Evolutionary conservation across 1,140 invertebrate species (phyloP).

Genomic region (Drepana arcuata): DNA sequence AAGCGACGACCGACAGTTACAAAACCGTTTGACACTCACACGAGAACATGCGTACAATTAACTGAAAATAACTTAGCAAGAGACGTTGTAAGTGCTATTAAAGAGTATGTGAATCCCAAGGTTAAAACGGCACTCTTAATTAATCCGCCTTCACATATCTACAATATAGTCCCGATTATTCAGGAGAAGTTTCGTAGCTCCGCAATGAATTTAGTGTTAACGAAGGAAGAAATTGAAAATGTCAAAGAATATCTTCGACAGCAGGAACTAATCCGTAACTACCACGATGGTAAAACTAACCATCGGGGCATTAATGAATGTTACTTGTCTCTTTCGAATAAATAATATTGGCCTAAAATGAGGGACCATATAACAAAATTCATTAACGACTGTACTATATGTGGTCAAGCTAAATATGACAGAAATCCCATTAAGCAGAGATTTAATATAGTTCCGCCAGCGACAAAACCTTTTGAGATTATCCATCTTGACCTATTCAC

Average conservation of each 20-base stretch:
- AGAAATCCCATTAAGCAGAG: neutral
- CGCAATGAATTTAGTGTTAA: too few relatives aligned
- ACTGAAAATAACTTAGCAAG: too few relatives aligned
- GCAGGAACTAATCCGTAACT: neutral
- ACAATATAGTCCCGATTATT: too few relatives aligned
- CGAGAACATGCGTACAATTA: too few relatives aligned
- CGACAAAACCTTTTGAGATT: neutral
- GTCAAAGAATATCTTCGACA: neutral
- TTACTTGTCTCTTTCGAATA: neutral
- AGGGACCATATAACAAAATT: neutral
- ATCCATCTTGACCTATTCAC: slow-evolving; percentile 1
- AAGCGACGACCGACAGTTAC: too few relatives aligned
- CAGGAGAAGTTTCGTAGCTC: too few relatives aligned
- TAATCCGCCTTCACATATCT: too few relatives aligned
- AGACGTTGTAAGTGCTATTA: too few relatives aligned
- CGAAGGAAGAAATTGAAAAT: neutral
- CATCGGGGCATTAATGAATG: neutral
- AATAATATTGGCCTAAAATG: neutral
- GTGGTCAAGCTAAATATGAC: neutral
- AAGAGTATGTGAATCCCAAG: too few relatives aligned
- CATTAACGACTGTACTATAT: neutral
- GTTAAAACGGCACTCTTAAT: too few relatives aligned
- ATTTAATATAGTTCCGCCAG: neutral
- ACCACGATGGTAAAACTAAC: neutral
- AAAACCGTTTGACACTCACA: too few relatives aligned